Percentiles rank a stretch among this genome's conserved stretches.
phyloP scores from a whole-genome alignment of 2,113 vertebrate species.

The Holacanthus passer region DNA sequence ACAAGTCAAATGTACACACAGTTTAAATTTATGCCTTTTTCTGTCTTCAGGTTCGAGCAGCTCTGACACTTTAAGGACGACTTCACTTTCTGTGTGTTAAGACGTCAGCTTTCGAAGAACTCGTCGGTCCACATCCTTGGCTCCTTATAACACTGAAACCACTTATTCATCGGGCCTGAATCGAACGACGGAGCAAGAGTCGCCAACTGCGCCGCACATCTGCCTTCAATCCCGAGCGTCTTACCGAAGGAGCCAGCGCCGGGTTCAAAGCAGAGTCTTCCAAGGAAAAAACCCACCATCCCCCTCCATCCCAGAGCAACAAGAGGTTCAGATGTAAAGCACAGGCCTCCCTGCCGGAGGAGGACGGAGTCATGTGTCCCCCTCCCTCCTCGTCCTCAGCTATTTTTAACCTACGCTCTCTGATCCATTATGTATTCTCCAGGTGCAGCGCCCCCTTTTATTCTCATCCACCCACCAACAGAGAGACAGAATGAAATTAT shows the following conservation, averaged over 20 bases:
- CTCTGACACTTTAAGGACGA: background rate
- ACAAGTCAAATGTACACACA: too few relatives aligned
- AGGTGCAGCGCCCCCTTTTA: constrained; percentile 32
- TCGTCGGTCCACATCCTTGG: constrained; percentile 28
- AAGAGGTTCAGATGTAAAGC: constrained; percentile 43
- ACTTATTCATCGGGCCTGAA: constrained; percentile 7
- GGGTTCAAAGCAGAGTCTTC: constrained; percentile 48
- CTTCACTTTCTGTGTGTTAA: background rate
- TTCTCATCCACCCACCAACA: constrained; percentile 31
- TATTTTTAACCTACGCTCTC: constrained; percentile 65
- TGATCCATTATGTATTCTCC: constrained; percentile 55
- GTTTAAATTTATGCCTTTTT: too few relatives aligned
- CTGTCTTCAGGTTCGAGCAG: background rate
- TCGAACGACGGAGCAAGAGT: constrained; percentile 19
- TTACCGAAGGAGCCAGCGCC: constrained; percentile 20
- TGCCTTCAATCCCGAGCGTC: constrained; percentile 31
- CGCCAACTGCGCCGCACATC: constrained; percentile 39
- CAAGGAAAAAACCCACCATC: constrained; percentile 21
- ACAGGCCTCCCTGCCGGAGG: constrained; percentile 43
- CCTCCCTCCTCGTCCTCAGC: constrained; percentile 3
- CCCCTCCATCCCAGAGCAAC: constrained; percentile 5
- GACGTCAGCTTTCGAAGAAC: constrained; percentile 57
- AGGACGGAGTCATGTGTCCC: constrained; percentile 26
- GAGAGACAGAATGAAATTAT: constrained; percentile 46
- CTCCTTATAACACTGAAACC: constrained; percentile 22